Conservation (phyloP, 2,797 vertebrate species). For the Todus mexicanus region DNA sequence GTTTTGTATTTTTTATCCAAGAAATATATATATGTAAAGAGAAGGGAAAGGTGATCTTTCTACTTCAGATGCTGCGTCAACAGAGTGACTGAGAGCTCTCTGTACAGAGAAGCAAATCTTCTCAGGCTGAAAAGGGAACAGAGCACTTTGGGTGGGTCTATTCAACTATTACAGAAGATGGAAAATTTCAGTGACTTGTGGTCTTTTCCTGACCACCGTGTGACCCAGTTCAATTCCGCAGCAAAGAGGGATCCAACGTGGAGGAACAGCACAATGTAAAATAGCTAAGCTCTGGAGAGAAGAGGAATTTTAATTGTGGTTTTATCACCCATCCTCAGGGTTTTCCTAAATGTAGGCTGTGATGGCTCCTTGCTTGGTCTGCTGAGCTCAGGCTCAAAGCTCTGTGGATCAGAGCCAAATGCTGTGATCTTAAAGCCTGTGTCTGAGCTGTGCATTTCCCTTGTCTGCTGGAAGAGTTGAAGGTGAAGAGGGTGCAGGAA, state of each 20-base stretch:
- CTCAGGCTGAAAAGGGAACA: not conserved
- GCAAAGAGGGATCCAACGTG: not conserved
- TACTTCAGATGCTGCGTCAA: not conserved
- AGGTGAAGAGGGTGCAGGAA: not conserved
- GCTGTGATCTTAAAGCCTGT: not conserved
- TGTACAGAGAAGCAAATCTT: not conserved
- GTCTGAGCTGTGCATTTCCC: not conserved
- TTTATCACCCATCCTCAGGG: not conserved
- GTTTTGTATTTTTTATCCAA: not conserved
- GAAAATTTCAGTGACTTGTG: not conserved
- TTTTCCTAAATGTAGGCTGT: not conserved
- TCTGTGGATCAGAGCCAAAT: not conserved
- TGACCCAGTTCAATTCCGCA: not conserved
- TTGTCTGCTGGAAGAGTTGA: not conserved
- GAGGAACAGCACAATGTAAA: not conserved
- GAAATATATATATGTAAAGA: not conserved
- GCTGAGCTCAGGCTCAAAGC: not conserved
- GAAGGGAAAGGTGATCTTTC: not conserved
- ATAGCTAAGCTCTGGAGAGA: not conserved
- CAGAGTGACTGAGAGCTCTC: not conserved
- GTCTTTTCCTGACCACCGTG: not conserved
- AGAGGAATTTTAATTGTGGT: not conserved
- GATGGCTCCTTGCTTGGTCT: not conserved
- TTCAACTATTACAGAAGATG: not conserved
- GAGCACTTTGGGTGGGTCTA: not conserved